These are phyloP conservation scores for Spisula solida DNA, from an alignment of 2,888 invertebrate species.

Conservation along the genomic window DNA sequence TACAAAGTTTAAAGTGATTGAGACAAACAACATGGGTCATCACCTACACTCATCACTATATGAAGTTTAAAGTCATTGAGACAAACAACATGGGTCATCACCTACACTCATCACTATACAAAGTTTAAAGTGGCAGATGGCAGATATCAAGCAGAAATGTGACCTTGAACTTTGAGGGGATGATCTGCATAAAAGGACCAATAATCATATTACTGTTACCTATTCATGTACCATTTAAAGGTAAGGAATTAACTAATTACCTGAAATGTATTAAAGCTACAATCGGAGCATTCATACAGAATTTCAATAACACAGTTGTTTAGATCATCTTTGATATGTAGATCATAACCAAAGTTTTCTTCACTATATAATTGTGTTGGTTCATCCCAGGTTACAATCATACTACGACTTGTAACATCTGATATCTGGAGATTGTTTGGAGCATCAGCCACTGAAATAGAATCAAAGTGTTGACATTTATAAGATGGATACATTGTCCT, in stretches of 20 bases:
- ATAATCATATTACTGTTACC: too few species aligned
- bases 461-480: background rate
- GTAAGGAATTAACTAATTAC: background rate
- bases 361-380: slow-evolving; percentile 53
- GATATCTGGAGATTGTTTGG: slow-evolving; percentile 39
- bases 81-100: too few species aligned
- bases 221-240: too few species aligned
- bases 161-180: too few species aligned
- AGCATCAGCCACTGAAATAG: slow-evolving; percentile 54
- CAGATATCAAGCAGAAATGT: too few species aligned
- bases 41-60: too few species aligned
- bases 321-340: slow-evolving; percentile 38
- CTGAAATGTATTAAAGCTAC: slow-evolving; percentile 13
- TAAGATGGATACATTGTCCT: background rate
- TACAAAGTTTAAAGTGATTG: too few species aligned
- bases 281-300: slow-evolving; percentile 44
- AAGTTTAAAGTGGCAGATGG: too few species aligned
- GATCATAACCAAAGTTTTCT: slow-evolving; percentile 52
- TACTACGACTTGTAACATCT: slow-evolving; percentile 33
- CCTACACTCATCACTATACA: too few species aligned
- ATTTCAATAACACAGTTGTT: slow-evolving; percentile 42
- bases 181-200: too few species aligned
- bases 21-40: too few species aligned
- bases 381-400: slow-evolving; percentile 43
- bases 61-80: too few species aligned